phyloP scores from a whole-genome alignment of 2,888 invertebrate genomes.

The Euproctis similis region DNA sequence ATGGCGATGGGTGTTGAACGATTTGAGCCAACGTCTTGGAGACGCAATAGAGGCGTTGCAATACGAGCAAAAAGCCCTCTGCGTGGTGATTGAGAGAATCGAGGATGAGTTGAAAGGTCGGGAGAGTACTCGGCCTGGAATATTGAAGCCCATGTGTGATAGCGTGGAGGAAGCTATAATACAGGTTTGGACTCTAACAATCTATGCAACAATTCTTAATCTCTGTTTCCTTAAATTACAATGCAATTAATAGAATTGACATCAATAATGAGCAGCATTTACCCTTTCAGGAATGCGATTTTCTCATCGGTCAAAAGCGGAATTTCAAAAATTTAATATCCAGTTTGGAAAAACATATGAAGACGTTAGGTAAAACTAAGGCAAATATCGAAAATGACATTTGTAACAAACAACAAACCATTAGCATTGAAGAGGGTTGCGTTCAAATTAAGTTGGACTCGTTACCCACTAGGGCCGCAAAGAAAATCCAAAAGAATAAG shows the following conservation, averaged over 20 bases:
- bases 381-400: constrained; percentile 43
- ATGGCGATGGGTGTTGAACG: constrained; percentile 62
- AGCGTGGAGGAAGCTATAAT: constrained; percentile 49
- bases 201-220: too few relatives aligned
- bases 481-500: constrained; percentile 41
- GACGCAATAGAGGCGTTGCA: constrained; percentile 40
- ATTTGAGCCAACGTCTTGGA: constrained; percentile 46
- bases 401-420: constrained; percentile 41
- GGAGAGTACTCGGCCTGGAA: constrained; percentile 45
- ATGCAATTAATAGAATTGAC: too few relatives aligned
- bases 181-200: constrained; percentile 33
- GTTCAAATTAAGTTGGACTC: constrained; percentile 17
- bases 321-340: constrained; percentile 44
- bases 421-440: constrained; percentile 46
- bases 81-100: constrained; percentile 46
- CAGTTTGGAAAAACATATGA: constrained; percentile 37
- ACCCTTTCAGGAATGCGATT: constrained; percentile 45
- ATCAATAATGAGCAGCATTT: neutral
- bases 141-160: constrained; percentile 43
- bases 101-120: constrained; percentile 39
- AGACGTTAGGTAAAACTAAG: constrained; percentile 38
- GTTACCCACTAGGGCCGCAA: neutral
- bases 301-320: constrained; percentile 47
- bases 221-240: too few relatives aligned
- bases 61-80: constrained; percentile 50